phyloP scores from a whole-genome alignment of 2,113 vertebrate species.

The Archilochus colubris region DNA sequence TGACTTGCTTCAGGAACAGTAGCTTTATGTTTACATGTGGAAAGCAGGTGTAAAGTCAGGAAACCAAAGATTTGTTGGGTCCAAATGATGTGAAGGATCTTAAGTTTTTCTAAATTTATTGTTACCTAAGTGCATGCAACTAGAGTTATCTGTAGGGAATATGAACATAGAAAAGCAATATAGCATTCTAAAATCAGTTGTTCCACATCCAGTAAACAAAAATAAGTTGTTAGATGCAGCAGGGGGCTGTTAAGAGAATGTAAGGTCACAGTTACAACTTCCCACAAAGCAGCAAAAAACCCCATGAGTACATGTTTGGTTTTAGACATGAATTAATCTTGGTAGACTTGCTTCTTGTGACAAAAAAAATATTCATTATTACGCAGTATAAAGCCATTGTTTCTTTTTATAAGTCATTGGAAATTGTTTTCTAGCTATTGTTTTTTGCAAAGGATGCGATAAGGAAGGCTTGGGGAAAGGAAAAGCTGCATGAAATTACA shows the following conservation, averaged over 20 bases:
- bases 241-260: background rate
- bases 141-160: background rate
- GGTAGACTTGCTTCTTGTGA: background rate
- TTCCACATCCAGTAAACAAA: background rate
- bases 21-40: background rate
- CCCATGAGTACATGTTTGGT: background rate
- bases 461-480: conserved; percentile 24
- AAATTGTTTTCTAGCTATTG: background rate
- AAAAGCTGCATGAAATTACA: conserved; percentile 39
- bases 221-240: background rate
- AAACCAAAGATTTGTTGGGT: background rate
- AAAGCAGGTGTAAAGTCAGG: background rate
- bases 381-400: background rate
- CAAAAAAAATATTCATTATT: conserved; percentile 4
- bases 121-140: background rate
- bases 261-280: conserved; percentile 1
- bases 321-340: background rate
- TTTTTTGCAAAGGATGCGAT: conserved; percentile 25
- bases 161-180: background rate
- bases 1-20: background rate
- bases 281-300: background rate
- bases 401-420: background rate
- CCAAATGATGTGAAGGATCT: background rate
- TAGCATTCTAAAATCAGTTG: background rate
- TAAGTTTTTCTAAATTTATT: background rate